A percentile compares a stretch with the other conserved stretches of the same genome.
Evolutionary conservation across 1,140 invertebrate species (phyloP).

Genomic region (Rhagoletis pomonella): DNA sequence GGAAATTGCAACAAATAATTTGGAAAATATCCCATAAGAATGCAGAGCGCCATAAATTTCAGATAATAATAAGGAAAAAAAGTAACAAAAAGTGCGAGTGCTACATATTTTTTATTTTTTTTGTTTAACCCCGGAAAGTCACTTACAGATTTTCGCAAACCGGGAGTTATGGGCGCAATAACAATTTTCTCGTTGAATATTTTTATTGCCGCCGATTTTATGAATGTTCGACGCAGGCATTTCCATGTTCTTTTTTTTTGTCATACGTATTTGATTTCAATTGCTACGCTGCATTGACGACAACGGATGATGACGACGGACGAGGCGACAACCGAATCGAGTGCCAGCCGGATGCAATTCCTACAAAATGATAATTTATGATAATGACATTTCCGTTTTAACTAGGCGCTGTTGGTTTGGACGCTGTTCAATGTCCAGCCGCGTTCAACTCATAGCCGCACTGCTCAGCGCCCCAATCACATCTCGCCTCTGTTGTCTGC

Average conservation of each 20-base stretch:
- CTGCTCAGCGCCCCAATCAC: slow-evolving; percentile 62
- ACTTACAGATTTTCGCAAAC: not conserved
- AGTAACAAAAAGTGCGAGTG: slow-evolving; percentile 3
- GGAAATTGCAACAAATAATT: slow-evolving; percentile 51
- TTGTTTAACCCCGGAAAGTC: not conserved
- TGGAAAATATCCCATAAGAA: slow-evolving; percentile 41
- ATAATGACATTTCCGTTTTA: slow-evolving; percentile 71
- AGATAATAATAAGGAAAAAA: not conserved
- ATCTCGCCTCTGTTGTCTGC: slow-evolving; percentile 52
- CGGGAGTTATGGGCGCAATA: not conserved
- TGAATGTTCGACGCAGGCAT: not conserved
- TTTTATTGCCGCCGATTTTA: slow-evolving; percentile 35
- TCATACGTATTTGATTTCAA: not conserved
- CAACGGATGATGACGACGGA: not conserved
- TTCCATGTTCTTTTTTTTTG: slow-evolving; percentile 6
- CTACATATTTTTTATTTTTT: not conserved
- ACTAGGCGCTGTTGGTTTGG: slow-evolving; percentile 43
- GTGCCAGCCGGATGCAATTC: slow-evolving; percentile 72
- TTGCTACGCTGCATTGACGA: slow-evolving; percentile 29
- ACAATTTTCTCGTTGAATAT: not conserved
- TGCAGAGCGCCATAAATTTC: slow-evolving; percentile 26
- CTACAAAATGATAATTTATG: slow-evolving; percentile 74
- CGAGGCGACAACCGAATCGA: not conserved
- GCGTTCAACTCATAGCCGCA: not conserved
- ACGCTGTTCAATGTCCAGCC: no score